These are phyloP conservation scores for Heteromurus nitidus DNA, from an alignment of 2,888 invertebrate species.

Conservation along the genomic window DNA sequence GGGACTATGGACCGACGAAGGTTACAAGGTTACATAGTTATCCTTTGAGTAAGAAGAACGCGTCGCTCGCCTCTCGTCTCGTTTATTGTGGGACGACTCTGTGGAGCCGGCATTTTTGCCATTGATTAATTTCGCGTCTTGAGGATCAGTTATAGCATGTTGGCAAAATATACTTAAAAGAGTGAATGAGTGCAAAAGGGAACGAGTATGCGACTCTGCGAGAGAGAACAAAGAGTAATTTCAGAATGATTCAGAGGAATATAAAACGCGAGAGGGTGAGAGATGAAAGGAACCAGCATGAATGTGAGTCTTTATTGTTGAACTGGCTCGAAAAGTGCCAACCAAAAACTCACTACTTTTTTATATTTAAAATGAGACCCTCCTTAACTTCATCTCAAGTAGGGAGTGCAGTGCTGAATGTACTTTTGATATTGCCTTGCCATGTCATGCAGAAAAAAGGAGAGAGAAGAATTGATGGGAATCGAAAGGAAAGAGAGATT, in stretches of 20 bases:
- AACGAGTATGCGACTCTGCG: not conserved
- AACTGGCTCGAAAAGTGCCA: not conserved
- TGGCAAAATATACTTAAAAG: no score
- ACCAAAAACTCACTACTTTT: not conserved
- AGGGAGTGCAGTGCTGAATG: not conserved
- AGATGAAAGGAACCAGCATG: not conserved
- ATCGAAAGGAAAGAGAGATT: constrained; percentile 19
- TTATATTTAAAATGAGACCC: constrained; percentile 30
- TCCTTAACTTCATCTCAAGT: constrained; percentile 33
- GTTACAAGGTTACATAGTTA: constrained; percentile 17
- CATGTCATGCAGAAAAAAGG: constrained; percentile 25
- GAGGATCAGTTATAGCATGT: constrained; percentile 47
- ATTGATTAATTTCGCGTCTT: constrained; percentile 54
- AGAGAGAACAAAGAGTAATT: constrained; percentile 49
- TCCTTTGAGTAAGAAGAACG: not conserved
- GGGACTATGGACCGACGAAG: constrained; percentile 15
- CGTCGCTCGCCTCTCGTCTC: not conserved
- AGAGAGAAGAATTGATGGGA: constrained; percentile 17
- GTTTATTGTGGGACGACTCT: constrained; percentile 40
- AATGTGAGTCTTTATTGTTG: not conserved
- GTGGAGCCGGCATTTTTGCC: constrained; percentile 37
- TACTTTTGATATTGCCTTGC: not conserved
- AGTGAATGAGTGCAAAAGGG: constrained; percentile 34
- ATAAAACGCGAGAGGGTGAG: constrained; percentile 11
- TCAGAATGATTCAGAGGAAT: constrained; percentile 23